Percentiles rank a stretch among this genome's conserved stretches.
Evolutionary conservation across 2,888 invertebrate species (phyloP).

Genomic region (Drosophila trichaetosa): DNA sequence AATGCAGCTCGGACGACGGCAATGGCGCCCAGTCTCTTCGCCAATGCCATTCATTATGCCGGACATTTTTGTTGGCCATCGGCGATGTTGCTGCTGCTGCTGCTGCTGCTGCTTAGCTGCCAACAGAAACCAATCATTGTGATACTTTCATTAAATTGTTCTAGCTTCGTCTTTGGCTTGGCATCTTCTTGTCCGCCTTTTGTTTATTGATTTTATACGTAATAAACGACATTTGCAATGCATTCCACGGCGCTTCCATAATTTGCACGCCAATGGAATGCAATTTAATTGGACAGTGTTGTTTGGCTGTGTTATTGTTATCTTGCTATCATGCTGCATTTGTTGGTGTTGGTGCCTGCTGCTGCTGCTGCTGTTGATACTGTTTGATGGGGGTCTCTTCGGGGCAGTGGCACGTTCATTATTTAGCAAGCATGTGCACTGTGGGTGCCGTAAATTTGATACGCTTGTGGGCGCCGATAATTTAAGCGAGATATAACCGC

Average conservation of each 20-base stretch:
- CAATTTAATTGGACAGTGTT: conserved; percentile 76
- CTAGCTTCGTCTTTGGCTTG: conserved; percentile 38
- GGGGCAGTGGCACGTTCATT: conserved; percentile 41
- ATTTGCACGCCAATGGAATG: conserved; percentile 65
- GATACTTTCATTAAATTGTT: conserved; percentile 79
- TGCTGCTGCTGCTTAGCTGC: conserved; percentile 68
- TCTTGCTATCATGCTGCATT: conserved; percentile 41
- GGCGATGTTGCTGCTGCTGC: conserved; percentile 28
- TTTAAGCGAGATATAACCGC: conserved; percentile 62
- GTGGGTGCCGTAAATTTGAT: conserved; percentile 71
- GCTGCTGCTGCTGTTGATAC: not conserved
- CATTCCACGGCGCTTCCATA: conserved; percentile 57
- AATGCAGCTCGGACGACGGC: conserved; percentile 70
- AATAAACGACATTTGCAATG: conserved; percentile 69
- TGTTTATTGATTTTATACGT: conserved; percentile 74
- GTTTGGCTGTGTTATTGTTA: conserved; percentile 64
- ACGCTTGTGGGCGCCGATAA: conserved; percentile 72
- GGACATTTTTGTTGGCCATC: conserved; percentile 67
- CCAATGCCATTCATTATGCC: conserved; percentile 80
- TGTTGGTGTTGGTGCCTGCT: conserved; percentile 16
- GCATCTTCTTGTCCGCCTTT: conserved; percentile 36
- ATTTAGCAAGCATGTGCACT: conserved; percentile 41
- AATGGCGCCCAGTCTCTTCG: conserved; percentile 74
- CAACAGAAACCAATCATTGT: conserved; percentile 81
- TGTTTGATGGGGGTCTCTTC: conserved; percentile 19